Conservation (phyloP, 2,888 invertebrate genomes). For the Luperina testacea region DNA sequence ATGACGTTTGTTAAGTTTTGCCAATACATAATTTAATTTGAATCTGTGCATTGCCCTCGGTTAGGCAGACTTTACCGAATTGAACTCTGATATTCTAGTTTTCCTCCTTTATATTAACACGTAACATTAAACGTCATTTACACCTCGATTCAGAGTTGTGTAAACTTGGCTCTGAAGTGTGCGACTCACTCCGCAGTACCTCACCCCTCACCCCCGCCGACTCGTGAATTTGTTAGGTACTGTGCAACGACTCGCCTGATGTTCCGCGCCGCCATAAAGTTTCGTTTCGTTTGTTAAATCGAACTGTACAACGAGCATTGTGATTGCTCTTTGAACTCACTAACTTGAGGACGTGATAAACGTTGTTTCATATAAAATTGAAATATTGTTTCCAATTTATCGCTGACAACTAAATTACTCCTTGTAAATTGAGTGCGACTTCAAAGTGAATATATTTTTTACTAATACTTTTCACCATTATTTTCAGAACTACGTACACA, state of each 20-base stretch:
- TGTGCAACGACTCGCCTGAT: no score
- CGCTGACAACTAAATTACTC: not conserved
- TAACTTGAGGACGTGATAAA: not conserved
- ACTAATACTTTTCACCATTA: conserved; percentile 13
- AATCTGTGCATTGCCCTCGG: not conserved
- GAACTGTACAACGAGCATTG: not conserved
- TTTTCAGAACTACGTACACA: conserved; percentile 46
- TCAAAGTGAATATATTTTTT: not conserved
- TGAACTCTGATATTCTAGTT: not conserved
- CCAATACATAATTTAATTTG: not conserved
- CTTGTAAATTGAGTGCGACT: not conserved
- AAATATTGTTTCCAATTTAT: not conserved
- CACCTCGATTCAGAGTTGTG: not conserved
- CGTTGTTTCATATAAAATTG: not conserved
- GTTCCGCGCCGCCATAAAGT: no score
- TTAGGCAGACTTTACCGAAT: not conserved
- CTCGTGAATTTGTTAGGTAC: no score
- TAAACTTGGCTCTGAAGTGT: no score
- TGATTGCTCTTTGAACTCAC: not conserved
- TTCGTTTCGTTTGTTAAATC: no score
- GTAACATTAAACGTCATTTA: not conserved
- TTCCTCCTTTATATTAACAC: not conserved
- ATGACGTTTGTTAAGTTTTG: not conserved
- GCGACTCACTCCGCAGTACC: no score
- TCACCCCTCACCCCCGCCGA: no score